Evolutionary conservation across 2,888 invertebrate species (phyloP).

Genomic region (Eueremaeus valkanovi): DNA sequence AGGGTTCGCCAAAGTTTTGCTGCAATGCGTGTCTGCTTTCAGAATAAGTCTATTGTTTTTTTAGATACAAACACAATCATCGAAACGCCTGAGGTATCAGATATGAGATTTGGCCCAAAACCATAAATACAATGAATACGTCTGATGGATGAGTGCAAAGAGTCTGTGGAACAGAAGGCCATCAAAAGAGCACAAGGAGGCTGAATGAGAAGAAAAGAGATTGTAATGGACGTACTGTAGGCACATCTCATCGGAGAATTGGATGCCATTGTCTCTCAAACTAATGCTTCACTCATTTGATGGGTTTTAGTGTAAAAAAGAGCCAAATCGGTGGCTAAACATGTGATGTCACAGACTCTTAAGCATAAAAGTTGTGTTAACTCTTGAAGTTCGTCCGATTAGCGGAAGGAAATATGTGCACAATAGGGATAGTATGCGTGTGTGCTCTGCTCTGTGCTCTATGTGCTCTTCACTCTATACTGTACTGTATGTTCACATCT

Average conservation of each 20-base stretch:
- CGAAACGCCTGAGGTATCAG: conserved; percentile 21
- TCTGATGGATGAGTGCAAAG: neutral
- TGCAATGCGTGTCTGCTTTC: neutral
- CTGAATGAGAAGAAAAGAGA: neutral
- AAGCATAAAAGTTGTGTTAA: conserved; percentile 18
- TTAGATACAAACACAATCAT: conserved; percentile 24
- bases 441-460: neutral
- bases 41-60: conserved; percentile 9
- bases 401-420: conserved; percentile 22
- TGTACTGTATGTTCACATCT: too few relatives aligned
- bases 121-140: neutral
- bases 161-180: neutral
- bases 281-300: conserved; percentile 9
- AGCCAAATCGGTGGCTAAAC: neutral
- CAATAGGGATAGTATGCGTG: neutral
- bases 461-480: too few relatives aligned
- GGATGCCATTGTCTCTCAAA: neutral
- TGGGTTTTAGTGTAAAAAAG: conserved; percentile 10
- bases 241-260: neutral
- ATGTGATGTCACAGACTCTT: neutral
- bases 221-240: neutral
- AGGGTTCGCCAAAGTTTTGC: neutral
- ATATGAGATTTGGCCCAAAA: conserved; percentile 6
- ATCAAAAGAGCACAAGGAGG: neutral
- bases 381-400: neutral